phyloP scores from a whole-genome alignment of 2,797 vertebrate species.

The Adelosebastes latens region DNA sequence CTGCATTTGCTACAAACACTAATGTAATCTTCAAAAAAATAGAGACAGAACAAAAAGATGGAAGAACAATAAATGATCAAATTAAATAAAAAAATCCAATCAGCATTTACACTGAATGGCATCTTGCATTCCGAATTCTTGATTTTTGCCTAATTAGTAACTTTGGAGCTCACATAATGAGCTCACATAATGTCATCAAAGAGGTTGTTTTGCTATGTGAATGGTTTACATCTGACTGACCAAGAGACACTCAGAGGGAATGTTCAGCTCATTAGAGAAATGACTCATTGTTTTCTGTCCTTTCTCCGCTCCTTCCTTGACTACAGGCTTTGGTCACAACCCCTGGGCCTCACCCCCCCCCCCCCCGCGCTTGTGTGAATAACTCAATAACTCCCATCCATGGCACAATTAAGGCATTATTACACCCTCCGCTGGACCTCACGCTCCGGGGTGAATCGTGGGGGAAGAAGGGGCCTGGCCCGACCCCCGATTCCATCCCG shows the following conservation, averaged over 20 bases:
- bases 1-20: neutral
- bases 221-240: conserved; percentile 69
- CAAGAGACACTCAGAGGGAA: conserved; percentile 66
- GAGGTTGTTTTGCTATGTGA: conserved; percentile 49
- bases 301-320: conserved; percentile 62
- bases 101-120: neutral
- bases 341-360: conserved; percentile 45
- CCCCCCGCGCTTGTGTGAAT: conserved; percentile 71
- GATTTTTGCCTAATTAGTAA: conserved; percentile 49
- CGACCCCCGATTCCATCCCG: conserved; percentile 35
- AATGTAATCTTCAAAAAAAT: neutral
- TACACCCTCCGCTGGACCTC: conserved; percentile 73
- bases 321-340: conserved; percentile 67
- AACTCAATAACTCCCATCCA: conserved; percentile 72
- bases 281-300: conserved; percentile 77
- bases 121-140: conserved; percentile 20
- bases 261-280: conserved; percentile 73
- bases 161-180: conserved; percentile 45
- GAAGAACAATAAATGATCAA: neutral
- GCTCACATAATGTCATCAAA: conserved; percentile 52
- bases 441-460: conserved; percentile 63
- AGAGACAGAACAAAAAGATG: neutral
- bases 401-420: conserved; percentile 82
- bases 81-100: neutral
- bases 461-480: conserved; percentile 44